phyloP scores from a whole-genome alignment of 2,113 vertebrate genomes.

The Asarcornis scutulata region DNA sequence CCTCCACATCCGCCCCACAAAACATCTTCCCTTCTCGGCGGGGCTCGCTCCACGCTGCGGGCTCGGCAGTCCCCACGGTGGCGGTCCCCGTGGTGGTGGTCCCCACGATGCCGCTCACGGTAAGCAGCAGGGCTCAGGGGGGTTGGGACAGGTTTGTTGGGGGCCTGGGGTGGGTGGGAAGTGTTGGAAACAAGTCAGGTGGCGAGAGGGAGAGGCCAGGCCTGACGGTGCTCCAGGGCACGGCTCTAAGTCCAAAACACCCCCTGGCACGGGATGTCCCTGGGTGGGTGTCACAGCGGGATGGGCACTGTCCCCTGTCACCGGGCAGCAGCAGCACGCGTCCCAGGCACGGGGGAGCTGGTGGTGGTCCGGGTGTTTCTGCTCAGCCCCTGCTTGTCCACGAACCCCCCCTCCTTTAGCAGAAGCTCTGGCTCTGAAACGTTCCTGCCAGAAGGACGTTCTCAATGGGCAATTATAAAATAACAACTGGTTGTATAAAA shows the following conservation, averaged over 20 bases:
- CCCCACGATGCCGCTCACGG: background rate
- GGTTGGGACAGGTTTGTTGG: background rate
- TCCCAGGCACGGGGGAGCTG: background rate
- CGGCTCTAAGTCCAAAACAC: fast-evolving
- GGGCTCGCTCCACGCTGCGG: background rate
- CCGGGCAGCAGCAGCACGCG: fast-evolving
- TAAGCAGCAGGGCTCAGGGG: background rate
- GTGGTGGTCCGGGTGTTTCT: background rate
- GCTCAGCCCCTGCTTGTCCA: background rate
- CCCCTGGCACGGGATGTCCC: background rate
- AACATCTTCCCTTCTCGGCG: background rate
- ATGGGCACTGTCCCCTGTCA: background rate
- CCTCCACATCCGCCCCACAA: background rate
- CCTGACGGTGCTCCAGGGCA: fast-evolving
- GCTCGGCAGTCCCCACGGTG: fast-evolving
- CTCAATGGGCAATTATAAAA: background rate
- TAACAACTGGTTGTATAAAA: too few relatives aligned
- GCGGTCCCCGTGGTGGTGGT: background rate
- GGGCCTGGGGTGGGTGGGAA: background rate
- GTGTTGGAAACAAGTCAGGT: background rate
- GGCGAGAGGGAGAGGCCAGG: background rate
- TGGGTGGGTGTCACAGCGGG: background rate
- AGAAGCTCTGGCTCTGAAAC: background rate
- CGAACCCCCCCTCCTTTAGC: background rate
- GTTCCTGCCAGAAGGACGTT: background rate